Conservation (phyloP, 2,797 vertebrate genomes). For the Sebastiscus albofasciatus region DNA sequence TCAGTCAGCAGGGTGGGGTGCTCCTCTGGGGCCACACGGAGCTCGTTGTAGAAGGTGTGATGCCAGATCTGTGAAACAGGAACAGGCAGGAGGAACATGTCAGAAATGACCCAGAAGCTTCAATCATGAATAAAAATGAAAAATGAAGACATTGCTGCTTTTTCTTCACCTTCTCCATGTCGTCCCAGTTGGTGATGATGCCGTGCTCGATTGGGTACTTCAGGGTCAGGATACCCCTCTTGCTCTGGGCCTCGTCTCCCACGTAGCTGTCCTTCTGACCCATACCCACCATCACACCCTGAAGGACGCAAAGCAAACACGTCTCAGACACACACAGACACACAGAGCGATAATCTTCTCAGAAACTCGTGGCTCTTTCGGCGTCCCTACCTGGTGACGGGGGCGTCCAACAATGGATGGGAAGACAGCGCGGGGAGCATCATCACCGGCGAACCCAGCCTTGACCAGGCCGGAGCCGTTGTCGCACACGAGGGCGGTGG, state of each 20-base stretch:
- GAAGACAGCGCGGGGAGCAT: conserved; percentile 95
- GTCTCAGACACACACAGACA: conserved; percentile 1
- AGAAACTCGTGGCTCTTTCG: not conserved
- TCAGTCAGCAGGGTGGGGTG: conserved; percentile 98
- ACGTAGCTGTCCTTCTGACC: conserved; percentile 99
- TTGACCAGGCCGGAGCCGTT: conserved; percentile 97
- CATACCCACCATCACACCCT: conserved; percentile 99
- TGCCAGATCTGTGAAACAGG: conserved; percentile 92
- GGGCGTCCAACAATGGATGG: conserved; percentile 98
- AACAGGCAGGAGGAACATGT: not conserved
- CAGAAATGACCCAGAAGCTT: not conserved
- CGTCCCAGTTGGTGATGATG: conserved; percentile 99
- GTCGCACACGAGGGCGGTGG: conserved; percentile 94
- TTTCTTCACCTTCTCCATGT: conserved; percentile 94
- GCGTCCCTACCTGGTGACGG: conserved; percentile 89
- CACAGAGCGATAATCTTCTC: not conserved
- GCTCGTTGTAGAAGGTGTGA: conserved; percentile 98
- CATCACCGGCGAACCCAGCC: conserved; percentile 97
- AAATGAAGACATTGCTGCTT: not conserved
- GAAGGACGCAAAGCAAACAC: conserved; percentile 17
- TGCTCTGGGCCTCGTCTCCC: conserved; percentile 98
- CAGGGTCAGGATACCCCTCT: conserved; percentile 96
- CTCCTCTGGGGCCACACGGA: conserved; percentile 97
- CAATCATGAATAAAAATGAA: not conserved
- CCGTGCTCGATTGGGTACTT: conserved; percentile 99